Evolutionary conservation across 2,113 vertebrate species (phyloP).

Genomic region (Cervus canadensis): DNA sequence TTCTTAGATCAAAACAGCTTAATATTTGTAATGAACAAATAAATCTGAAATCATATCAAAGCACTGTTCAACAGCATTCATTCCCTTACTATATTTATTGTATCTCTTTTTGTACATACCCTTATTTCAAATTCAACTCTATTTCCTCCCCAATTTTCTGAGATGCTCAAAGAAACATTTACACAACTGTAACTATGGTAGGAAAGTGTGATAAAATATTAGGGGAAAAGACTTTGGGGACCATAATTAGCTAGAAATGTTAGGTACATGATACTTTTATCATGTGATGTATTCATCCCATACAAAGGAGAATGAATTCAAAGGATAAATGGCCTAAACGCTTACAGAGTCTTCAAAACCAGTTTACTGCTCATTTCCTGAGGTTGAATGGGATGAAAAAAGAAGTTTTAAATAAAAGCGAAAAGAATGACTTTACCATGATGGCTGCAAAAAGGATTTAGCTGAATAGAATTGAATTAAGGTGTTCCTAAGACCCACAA

Average conservation of each 20-base stretch:
- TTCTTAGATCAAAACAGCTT: not conserved
- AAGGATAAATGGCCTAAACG: not conserved
- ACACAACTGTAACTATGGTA: not conserved
- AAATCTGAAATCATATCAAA: not conserved
- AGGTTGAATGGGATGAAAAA: not conserved
- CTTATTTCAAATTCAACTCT: constrained; percentile 3
- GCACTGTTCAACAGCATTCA: not conserved
- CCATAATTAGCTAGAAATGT: not conserved
- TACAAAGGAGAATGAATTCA: not conserved
- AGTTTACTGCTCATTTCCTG: not conserved
- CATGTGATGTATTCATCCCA: not conserved
- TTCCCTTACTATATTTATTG: not conserved
- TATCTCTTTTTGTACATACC: not conserved
- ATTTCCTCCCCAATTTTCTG: not conserved
- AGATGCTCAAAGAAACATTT: not conserved
- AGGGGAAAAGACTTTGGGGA: not conserved
- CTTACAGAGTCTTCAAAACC: not conserved
- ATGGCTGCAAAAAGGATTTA: not conserved
- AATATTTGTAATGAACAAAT: not conserved
- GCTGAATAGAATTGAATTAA: not conserved
- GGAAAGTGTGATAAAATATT: not conserved
- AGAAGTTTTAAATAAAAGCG: not conserved
- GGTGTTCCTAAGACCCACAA: not conserved
- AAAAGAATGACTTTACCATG: not conserved
- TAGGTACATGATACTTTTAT: not conserved